These are phyloP conservation scores for Monoplex corrugatus DNA, from an alignment of 2,888 invertebrate genomes.

Conservation along the genomic window DNA sequence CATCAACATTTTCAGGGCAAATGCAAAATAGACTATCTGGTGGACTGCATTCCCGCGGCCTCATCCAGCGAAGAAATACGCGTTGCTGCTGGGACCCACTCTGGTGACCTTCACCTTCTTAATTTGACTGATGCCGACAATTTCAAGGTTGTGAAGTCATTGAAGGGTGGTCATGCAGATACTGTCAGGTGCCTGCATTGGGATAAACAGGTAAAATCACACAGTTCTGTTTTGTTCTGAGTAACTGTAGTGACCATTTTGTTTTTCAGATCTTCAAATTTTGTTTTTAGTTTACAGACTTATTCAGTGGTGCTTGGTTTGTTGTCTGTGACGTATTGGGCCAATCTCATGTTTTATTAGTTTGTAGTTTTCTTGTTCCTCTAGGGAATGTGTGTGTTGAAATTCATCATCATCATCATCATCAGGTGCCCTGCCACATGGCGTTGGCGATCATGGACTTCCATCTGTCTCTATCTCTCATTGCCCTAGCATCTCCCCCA, in stretches of 20 bases:
- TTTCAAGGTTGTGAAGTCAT: conserved; percentile 54
- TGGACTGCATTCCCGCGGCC: conserved; percentile 63
- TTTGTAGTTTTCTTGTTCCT: too few relatives aligned
- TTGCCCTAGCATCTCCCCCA: too few relatives aligned
- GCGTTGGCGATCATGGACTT: too few relatives aligned
- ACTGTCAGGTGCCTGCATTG: conserved; percentile 68
- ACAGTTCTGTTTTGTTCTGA: too few relatives aligned
- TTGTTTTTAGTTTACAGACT: neutral
- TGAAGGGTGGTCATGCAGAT: conserved; percentile 65
- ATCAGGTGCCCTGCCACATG: too few relatives aligned
- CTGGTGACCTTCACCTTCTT: conserved; percentile 56
- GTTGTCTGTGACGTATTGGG: neutral
- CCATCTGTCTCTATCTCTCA: too few relatives aligned
- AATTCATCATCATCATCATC: too few relatives aligned
- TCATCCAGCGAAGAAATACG: neutral
- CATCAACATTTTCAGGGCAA: neutral
- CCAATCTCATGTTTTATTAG: too few relatives aligned
- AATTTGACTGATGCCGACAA: conserved; percentile 29
- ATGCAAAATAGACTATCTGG: conserved; percentile 58
- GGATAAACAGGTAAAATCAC: conserved; percentile 63
- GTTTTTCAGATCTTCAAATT: neutral
- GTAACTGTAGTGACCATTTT: too few relatives aligned
- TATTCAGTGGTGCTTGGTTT: neutral
- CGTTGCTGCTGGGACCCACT: conserved; percentile 37
- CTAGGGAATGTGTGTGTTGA: too few relatives aligned